Conservation (phyloP, 2,888 invertebrate genomes). For the Pterostichus madidus region DNA sequence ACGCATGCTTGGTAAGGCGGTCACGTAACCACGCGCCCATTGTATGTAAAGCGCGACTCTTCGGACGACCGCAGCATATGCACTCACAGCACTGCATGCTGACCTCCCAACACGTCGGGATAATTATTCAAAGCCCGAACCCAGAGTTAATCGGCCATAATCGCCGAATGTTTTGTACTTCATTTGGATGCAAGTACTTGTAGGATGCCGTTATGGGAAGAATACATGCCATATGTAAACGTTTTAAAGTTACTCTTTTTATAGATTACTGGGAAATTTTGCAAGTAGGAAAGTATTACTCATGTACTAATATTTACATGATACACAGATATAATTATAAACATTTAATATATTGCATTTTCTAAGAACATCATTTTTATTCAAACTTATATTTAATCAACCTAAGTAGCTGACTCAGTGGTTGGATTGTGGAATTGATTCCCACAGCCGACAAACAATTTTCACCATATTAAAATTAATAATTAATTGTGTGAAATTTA, state of each 20-base stretch:
- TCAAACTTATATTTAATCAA: too few relatives aligned
- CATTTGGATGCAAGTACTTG: conserved; percentile 3
- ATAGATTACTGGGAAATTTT: background rate
- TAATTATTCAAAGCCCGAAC: conserved; percentile 74
- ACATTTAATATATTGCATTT: too few relatives aligned
- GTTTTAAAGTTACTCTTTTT: background rate
- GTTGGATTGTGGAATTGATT: too few relatives aligned
- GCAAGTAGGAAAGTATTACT: background rate
- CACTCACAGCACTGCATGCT: conserved; percentile 68
- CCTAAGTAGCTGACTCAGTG: too few relatives aligned
- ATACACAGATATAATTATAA: too few relatives aligned
- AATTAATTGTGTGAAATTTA: too few relatives aligned
- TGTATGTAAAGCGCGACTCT: conserved; percentile 75
- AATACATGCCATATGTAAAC: background rate
- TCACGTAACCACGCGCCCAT: conserved; percentile 76
- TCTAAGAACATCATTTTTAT: too few relatives aligned
- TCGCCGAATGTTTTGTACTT: conserved; percentile 49
- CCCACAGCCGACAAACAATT: too few relatives aligned
- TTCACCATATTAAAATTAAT: too few relatives aligned
- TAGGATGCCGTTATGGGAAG: background rate
- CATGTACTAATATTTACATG: background rate
- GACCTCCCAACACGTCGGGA: conserved; percentile 76
- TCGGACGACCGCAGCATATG: conserved; percentile 50
- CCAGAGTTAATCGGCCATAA: conserved; percentile 40
- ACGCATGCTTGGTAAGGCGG: conserved; percentile 75